These are phyloP conservation scores for Sebastes minor DNA, from an alignment of 2,797 vertebrate species.

Conservation along the genomic window DNA sequence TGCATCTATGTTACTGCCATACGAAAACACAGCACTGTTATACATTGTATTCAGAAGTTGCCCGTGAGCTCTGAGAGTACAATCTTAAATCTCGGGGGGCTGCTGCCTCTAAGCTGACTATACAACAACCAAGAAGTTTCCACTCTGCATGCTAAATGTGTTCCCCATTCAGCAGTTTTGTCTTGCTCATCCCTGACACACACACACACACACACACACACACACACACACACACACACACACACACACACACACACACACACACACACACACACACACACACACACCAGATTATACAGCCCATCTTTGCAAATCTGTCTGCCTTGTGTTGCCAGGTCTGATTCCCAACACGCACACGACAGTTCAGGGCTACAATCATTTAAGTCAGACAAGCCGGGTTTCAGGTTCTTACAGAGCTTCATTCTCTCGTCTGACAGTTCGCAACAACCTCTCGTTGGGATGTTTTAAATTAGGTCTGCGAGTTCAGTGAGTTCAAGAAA, in stretches of 20 bases:
- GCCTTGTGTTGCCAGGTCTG: conserved; percentile 13
- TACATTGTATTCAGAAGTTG: not conserved
- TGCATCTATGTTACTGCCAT: conserved; percentile 1
- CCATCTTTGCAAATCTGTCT: conserved; percentile 42
- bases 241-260: too few species aligned
- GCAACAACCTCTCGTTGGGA: conserved; percentile 16
- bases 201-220: conserved; percentile 24
- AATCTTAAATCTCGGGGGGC: conserved; percentile 9
- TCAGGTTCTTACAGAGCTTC: conserved; percentile 19
- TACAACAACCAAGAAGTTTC: conserved; percentile 35
- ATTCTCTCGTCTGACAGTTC: conserved; percentile 17
- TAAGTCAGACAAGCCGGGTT: not conserved
- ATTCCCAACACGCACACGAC: not conserved
- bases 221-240: too few species aligned
- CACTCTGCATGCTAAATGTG: conserved; percentile 26
- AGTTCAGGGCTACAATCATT: not conserved
- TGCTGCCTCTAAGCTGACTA: conserved; percentile 16
- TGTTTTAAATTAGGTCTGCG: conserved; percentile 26
- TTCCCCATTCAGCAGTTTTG: conserved; percentile 39
- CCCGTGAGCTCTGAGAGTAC: not conserved
- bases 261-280: not conserved
- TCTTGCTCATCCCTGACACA: conserved; percentile 54
- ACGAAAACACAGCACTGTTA: not conserved
- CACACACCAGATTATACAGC: conserved; percentile 43
- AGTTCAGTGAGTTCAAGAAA: conserved; percentile 40